Evolutionary conservation across 2,113 vertebrate species (phyloP).

Genomic region (Brienomyrus brachyistius): DNA sequence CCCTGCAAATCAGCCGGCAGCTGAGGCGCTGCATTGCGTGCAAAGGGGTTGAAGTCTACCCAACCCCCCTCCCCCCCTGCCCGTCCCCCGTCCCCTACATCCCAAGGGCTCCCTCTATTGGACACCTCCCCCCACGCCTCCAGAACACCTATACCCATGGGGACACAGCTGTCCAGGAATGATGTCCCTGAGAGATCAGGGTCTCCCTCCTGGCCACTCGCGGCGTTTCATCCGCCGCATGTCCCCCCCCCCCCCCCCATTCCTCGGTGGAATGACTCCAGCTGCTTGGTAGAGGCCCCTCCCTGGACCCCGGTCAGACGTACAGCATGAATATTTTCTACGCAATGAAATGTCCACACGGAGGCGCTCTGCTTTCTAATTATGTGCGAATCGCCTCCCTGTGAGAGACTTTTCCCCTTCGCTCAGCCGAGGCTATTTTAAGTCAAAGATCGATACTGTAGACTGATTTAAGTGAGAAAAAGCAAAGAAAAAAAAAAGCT

Average conservation of each 20-base stretch:
- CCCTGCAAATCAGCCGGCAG: neutral
- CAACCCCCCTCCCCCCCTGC: too few species aligned
- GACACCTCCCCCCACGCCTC: neutral
- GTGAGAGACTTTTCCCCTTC: neutral
- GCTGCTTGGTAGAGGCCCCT: slow-evolving; percentile 14
- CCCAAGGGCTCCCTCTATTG: neutral
- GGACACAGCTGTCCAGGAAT: slow-evolving; percentile 6
- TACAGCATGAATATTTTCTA: neutral
- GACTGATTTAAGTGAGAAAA: neutral
- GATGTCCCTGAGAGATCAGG: neutral
- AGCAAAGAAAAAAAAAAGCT: neutral
- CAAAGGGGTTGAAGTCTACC: neutral
- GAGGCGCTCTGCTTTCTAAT: neutral
- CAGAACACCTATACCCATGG: neutral
- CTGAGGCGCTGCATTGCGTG: neutral
- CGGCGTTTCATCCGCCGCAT: neutral
- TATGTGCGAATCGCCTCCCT: neutral
- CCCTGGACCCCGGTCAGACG: neutral
- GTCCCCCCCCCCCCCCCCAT: neutral
- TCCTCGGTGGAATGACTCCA: neutral
- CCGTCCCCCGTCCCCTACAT: neutral
- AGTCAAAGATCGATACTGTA: neutral
- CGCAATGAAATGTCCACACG: neutral
- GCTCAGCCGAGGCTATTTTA: neutral
- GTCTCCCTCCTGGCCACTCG: neutral